phyloP scores from a whole-genome alignment of 1,140 invertebrate species.

The Neotoxoptera formosana region DNA sequence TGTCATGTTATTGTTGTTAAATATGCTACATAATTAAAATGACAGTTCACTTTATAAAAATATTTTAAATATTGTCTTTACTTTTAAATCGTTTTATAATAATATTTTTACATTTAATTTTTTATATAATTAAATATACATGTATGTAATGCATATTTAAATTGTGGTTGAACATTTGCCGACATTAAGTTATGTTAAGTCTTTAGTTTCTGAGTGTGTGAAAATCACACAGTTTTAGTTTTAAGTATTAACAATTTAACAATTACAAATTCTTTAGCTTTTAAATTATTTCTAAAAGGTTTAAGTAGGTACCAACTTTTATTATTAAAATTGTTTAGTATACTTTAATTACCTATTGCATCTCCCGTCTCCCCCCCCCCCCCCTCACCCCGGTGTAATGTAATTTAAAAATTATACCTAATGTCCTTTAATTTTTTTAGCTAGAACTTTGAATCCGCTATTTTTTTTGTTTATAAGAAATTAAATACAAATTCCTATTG shows the following conservation, averaged over 20 bases:
- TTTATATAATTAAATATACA: too few species aligned
- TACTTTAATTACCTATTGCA: background rate
- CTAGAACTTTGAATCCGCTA: background rate
- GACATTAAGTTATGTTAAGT: conserved; percentile 5
- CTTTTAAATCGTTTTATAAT: too few species aligned
- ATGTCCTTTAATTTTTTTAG: background rate
- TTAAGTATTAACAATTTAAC: background rate
- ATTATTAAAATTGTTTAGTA: background rate
- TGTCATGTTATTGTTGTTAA: background rate
- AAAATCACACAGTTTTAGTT: background rate
- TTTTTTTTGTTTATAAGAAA: background rate
- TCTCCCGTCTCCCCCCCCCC: too few species aligned
- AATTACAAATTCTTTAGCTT: background rate
- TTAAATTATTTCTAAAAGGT: background rate
- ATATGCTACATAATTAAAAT: background rate
- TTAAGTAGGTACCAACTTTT: background rate
- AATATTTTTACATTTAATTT: too few species aligned
- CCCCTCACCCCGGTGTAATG: fast-evolving
- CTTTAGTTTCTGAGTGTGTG: background rate
- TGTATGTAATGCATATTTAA: too few species aligned
- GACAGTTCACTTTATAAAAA: background rate
- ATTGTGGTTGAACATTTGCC: background rate
- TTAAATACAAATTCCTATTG: background rate
- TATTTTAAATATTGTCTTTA: background rate
- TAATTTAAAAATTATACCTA: background rate